Evolutionary conservation across 2,888 invertebrate genomes (phyloP).

Genomic region (Ormia ochracea): DNA sequence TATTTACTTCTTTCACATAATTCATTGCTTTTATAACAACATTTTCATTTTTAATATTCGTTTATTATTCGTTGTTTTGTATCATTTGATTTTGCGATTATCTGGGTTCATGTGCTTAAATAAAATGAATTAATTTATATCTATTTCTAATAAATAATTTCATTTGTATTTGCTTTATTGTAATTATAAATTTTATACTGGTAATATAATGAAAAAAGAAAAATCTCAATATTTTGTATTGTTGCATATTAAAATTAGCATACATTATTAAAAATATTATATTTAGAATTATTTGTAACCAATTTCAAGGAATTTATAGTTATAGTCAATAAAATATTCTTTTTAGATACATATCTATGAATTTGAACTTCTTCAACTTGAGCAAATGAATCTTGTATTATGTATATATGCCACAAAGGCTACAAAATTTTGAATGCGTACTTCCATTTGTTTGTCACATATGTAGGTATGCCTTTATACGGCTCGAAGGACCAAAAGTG

Average conservation of each 20-base stretch:
- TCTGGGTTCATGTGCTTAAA: constrained; percentile 11
- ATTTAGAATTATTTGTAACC: too few species aligned
- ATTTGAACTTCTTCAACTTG: too few species aligned
- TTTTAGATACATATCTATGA: too few species aligned
- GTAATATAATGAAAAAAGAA: not conserved
- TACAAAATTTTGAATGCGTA: too few species aligned
- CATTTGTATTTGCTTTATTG: not conserved
- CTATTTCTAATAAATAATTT: not conserved
- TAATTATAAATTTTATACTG: not conserved
- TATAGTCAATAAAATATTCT: too few species aligned
- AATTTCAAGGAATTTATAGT: too few species aligned
- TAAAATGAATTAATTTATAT: constrained; percentile 10
- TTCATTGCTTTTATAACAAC: not conserved
- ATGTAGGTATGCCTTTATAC: too few species aligned
- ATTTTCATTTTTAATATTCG: not conserved
- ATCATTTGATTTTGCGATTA: not conserved
- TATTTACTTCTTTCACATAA: too few species aligned
- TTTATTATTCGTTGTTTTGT: not conserved
- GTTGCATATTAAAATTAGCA: constrained; percentile 11
- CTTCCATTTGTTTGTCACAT: too few species aligned
- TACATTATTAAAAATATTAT: not conserved
- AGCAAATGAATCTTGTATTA: too few species aligned
- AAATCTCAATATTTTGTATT: not conserved
- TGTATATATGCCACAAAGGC: too few species aligned
- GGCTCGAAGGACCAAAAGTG: too few species aligned